Evolutionary conservation across 2,888 invertebrate species (phyloP).

Genomic region (Halocaridina rubra): DNA sequence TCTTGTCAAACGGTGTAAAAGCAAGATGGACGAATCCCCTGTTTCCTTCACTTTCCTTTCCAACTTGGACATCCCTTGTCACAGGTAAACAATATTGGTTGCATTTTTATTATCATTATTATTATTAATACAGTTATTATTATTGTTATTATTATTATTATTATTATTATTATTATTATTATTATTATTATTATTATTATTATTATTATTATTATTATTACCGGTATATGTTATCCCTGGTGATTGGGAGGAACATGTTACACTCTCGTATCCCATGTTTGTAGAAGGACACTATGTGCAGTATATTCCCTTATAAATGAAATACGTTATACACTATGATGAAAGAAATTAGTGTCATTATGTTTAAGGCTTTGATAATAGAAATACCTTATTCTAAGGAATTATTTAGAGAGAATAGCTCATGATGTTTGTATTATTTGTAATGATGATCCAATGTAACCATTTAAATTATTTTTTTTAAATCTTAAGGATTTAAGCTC

Average conservation of each 20-base stretch:
- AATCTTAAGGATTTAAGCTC: neutral
- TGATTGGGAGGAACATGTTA: too few relatives aligned
- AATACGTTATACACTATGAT: too few relatives aligned
- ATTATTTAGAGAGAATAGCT: too few relatives aligned
- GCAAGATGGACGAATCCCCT: conserved; percentile 66
- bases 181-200: conserved; percentile 18
- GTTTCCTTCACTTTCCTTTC: conserved; percentile 66
- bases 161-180: neutral
- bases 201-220: neutral
- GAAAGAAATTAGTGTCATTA: too few relatives aligned
- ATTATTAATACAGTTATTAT: neutral
- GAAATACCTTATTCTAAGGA: too few relatives aligned
- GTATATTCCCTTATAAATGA: too few relatives aligned
- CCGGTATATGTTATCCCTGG: too few relatives aligned
- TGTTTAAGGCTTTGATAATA: too few relatives aligned
- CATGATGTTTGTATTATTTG: neutral
- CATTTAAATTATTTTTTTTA: neutral
- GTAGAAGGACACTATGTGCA: too few relatives aligned
- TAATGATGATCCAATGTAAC: neutral
- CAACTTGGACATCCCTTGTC: conserved; percentile 66
- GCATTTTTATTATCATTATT: neutral
- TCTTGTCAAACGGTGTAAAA: conserved; percentile 65
- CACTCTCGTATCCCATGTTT: too few relatives aligned
- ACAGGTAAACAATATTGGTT: conserved; percentile 22
- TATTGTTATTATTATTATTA: too few relatives aligned